Conservation (phyloP, 2,888 invertebrate species). For the Rotaria macrura region DNA sequence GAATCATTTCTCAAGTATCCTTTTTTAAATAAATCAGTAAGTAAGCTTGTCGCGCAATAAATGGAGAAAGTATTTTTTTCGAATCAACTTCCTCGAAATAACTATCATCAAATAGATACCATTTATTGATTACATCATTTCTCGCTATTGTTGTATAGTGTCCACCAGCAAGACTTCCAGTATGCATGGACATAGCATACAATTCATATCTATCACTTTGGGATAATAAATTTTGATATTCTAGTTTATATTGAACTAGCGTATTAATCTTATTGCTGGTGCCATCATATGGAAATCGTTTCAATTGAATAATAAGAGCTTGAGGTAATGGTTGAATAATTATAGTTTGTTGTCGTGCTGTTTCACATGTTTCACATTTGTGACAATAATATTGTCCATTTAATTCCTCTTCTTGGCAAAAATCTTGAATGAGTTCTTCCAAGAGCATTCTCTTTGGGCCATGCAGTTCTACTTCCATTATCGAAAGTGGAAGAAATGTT, state of each 20-base stretch:
- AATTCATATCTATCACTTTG: slow-evolving; percentile 27
- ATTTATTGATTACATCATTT: not conserved
- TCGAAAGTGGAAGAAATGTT: not conserved
- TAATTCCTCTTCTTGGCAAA: not conserved
- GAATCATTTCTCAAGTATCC: not conserved
- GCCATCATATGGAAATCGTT: slow-evolving; percentile 26
- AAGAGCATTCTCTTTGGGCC: not conserved
- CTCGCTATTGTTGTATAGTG: slow-evolving; percentile 13
- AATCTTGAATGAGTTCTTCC: not conserved
- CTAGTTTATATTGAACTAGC: slow-evolving; percentile 18
- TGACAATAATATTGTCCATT: not conserved
- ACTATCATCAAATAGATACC: not conserved
- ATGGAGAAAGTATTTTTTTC: not conserved
- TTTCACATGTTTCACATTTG: not conserved
- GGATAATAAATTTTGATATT: not conserved
- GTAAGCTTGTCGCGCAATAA: not conserved
- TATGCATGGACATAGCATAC: slow-evolving; percentile 31
- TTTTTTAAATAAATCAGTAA: not conserved
- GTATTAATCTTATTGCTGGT: slow-evolving; percentile 24
- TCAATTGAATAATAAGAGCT: slow-evolving; percentile 33
- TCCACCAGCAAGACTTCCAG: slow-evolving; percentile 30
- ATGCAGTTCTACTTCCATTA: too few relatives aligned
- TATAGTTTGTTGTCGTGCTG: not conserved
- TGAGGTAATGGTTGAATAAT: slow-evolving; percentile 14
- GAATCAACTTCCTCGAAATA: not conserved